Evolutionary conservation across 2,113 vertebrate species (phyloP), one percentile per base, ranked within the genome.

Genomic region (Ochotona curzoniae): DNA sequence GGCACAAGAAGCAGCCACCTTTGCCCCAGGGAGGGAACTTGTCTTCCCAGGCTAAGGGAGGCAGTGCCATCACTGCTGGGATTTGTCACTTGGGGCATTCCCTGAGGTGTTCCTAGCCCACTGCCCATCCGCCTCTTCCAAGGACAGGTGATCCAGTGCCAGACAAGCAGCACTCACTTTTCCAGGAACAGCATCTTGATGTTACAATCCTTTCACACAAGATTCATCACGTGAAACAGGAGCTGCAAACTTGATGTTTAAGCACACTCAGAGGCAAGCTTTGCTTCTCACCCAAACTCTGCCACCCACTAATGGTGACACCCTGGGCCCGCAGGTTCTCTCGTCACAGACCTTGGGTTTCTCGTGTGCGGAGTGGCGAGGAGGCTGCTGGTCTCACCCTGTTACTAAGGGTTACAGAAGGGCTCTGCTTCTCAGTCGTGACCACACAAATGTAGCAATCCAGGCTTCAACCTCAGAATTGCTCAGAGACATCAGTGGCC

Each of bases 291-390:
- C 21, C 35, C 15, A 18, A 60, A 25, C 18, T 2, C 51, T 26
- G 64, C 49, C 66, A 38, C 26, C 9, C 71, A 25, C 35, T 17
- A 17, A 14, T 0, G 20, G 38, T 57, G 26, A 14, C 3, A 61
- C 0, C 0, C 0, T 14, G 23, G 35, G 28, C 54, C 32, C 66
- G n/a, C 10, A 0, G 0, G 26, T 32, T 38, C 18, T 17, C 8
- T 67, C 79, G 21, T 13, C 2, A 26, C 3, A 17, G 26, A 21
- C n/a, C 17, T 32, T 3, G 8, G 44, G 32, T 49, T 71, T 76
- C 23, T 1, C 14, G 13, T 14, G 26, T 4, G 57, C 47, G 8
- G 3, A 38, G 8, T 0, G 7, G 32, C 1, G 57, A 10, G 1
- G 63, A 26, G 0, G 1, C 1, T 9, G 4, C 26, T 5, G 13